Conservation (phyloP, 2,113 vertebrate genomes). For the Pangasianodon gigas region DNA sequence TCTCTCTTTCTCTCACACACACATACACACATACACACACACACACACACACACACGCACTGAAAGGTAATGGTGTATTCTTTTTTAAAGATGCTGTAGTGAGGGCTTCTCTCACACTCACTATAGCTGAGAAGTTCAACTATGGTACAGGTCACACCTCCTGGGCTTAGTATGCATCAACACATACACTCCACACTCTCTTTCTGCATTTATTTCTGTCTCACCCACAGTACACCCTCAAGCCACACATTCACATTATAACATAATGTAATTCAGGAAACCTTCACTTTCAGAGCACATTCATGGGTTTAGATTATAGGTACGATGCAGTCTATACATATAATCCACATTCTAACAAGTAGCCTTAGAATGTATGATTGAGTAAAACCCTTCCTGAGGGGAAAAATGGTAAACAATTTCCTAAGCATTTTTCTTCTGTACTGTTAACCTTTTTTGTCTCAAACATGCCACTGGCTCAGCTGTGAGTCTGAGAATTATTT, state of each 20-base stretch:
- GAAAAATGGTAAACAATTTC: not conserved
- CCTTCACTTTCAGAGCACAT: not conserved
- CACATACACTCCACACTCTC: not conserved
- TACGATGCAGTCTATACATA: not conserved
- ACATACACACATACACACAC: not conserved
- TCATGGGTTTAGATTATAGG: not conserved
- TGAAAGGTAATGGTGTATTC: not conserved
- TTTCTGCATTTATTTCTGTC: not conserved
- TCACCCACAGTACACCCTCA: constrained; percentile 3
- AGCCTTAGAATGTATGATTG: not conserved
- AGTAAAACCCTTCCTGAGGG: not conserved
- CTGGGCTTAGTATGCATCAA: not conserved
- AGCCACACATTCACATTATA: constrained; percentile 23
- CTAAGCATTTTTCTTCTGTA: constrained; percentile 1
- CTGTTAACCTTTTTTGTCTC: constrained; percentile 20
- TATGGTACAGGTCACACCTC: constrained; percentile 13
- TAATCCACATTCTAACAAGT: not conserved
- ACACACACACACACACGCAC: not conserved
- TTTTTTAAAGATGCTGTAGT: not conserved
- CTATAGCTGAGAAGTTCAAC: not conserved
- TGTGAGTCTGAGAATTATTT: constrained; percentile 22
- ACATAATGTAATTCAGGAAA: constrained; percentile 7
- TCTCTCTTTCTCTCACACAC: too few relatives aligned
- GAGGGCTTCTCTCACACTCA: not conserved
- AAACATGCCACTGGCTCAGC: constrained; percentile 9